Evolutionary conservation across 2,888 invertebrate genomes (phyloP), one percentile per base, ranked within the genome.

Genomic region (Psylliodes chrysocephalus): DNA sequence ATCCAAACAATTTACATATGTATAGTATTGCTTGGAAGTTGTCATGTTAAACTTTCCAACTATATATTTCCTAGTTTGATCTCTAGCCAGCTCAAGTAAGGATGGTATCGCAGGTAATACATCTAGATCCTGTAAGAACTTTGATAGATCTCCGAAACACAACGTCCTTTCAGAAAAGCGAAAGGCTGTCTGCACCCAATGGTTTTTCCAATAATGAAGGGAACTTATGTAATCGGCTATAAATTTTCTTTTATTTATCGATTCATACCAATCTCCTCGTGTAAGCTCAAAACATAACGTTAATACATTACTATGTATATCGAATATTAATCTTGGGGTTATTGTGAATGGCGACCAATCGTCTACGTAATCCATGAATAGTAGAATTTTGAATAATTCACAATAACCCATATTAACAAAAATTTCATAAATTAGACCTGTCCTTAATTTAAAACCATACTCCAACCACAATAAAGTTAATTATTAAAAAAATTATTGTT

Each of bases 21-120:
- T 63, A 54, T 71, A 70, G 66, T 72, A 75, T 17, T 71, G 61
- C 56, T 68, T 72, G 10, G 72, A 60, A 54, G 38, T 66, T n/a
- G 49, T 55, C n/a, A 70, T 60, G 2, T 64, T 62, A 62, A 61
- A 69, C 28, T 40, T 69, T 17, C 56, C 15, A 7, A 67, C 69
- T 14, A 78, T 63, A 63, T 70, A 53, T 44, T 71, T 70, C 47
- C 75, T 67, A 51, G 72, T 42, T 49, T 60, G 47, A 63, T 77
- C 70, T 65, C 77, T 71, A 44, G 75, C 60, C 51, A 78, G 52
- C 66, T 78, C 74, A 12, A 76, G 44, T 62, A 78, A 70, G 1
- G 71, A 71, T 18, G 76, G 76, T 54, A 75, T 60, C 56, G 67
- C 52, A 25, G 61, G 61, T 30, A 60, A 10, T 1, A 47, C 7